Evolutionary conservation across 2,113 vertebrate species (phyloP), one percentile per base, ranked within the genome.

Genomic region (Podarcis raffonei): DNA sequence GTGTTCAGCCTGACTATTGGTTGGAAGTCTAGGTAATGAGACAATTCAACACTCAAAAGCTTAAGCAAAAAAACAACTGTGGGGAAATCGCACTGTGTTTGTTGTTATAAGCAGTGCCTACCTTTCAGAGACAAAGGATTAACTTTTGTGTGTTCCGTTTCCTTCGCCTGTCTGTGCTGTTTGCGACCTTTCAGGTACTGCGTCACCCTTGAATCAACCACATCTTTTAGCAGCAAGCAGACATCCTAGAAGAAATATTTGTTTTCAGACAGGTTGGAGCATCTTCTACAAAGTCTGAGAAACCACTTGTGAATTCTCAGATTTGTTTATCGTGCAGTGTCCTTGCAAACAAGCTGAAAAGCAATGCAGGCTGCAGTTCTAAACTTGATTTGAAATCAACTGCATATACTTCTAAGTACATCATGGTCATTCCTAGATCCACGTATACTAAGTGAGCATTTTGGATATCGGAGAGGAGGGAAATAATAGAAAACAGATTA

Each of bases 201-300:
- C 89, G 95, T 97, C 78, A 99, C 97, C 93, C 98, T 98, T 80
- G 96, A 96, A 92, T 98, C 97, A 91, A 99, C 95, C 77, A 97
- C 92, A 92, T 98, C 98, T 94, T 96, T 98, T 32, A 99, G 96
- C 89, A 98, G 94, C 91, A 91, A 94, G 92, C 97, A 96, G 79
- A 98, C 92, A 91, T 98, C 98, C 98, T 99, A 94, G 76, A 97
- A 92, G 62, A 94, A 78, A 92, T 87, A 90, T 81, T 91, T 91
- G 72, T 35, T 16, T 88, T 11, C 15, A 66, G 48, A 20, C 57
- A 80, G 39, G 35, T 83, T 32, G 18, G 6, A 76, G 68, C 32
- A 42, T n/a, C 22, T n/a, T 77, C 23, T 77, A 77, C 22, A 32
- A 87, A 20, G n/a, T 75, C 69, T 32, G 20, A 23, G 35, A 27